These are phyloP conservation scores for Trididemnum clinides DNA, from an alignment of 23 tunicate genomes.

Conservation along the genomic window DNA sequence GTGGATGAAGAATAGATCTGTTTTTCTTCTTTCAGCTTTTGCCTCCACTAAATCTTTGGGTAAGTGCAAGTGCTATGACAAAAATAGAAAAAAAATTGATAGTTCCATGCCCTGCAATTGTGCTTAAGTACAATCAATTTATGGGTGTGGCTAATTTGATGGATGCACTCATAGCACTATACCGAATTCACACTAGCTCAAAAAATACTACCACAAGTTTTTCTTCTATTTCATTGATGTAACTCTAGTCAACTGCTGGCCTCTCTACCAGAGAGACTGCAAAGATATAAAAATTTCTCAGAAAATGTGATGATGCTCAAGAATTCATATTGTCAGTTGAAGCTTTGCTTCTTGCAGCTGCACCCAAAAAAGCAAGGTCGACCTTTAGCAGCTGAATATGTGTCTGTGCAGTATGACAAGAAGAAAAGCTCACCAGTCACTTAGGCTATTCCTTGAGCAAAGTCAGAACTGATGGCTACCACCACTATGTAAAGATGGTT, in stretches of 20 bases:
- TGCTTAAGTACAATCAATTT: neutral
- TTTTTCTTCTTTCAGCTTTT: neutral
- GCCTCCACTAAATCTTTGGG: neutral
- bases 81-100: neutral
- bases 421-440: too few species aligned
- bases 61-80: neutral
- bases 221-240: neutral
- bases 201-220: neutral
- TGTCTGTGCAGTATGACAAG: too few species aligned
- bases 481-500: too few species aligned
- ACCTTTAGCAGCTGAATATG: too few species aligned
- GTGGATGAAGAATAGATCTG: neutral
- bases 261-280: neutral
- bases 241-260: neutral
- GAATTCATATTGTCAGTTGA: too few species aligned
- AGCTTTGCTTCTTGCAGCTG: too few species aligned
- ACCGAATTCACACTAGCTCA: neutral
- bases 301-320: too few species aligned
- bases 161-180: neutral
- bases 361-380: too few species aligned
- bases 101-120: neutral
- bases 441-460: too few species aligned
- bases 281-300: too few species aligned
- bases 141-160: neutral
- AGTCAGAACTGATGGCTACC: too few species aligned